Base-by-base conservation (phyloP, 2,797 vertebrate genomes). In the Eidolon dupreanum region DNA sequence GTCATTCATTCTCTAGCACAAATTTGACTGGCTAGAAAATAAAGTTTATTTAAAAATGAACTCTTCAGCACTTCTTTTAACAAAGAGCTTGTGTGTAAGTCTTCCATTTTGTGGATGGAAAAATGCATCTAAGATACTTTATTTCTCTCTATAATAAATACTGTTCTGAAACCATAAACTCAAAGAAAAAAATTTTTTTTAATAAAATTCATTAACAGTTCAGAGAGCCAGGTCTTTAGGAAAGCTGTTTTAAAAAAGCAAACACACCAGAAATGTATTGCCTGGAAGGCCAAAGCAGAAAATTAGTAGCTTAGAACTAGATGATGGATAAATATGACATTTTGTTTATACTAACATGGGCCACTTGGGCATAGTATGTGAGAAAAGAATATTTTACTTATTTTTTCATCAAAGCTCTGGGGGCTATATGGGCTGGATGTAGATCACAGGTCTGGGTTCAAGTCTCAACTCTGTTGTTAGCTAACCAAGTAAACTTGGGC, bases 41-140 rank as follows among this genome's bases (percentile, higher is more conserved):
- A 59, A 98, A 97, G 75, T 90, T 98, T 94, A 33, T 81, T 97
- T 97, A 96, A 97, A 98, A 98, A 97, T 88, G 97, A 97, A 95
- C 31, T 92, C 55, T 96, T 97, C n/a, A 74, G 59, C 88, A 96
- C 86, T 96, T 96, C 93, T 96, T 97, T 88, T 94, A 97, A 93
- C 46, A 86, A 96, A 96, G 3, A 96, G 66, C 16, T 13, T 0
- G 55, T 77, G 51, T 20, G 4, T 91, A 96, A 92, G 0, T 88
- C 43, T 87, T 96, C 82, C 95, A 79, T 75, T 97, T 90, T 90
- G 81, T 97, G 65, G 97, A 57, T 20, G 53, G 90, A 94, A 98
- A 95, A 97, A 96, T n/a, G 46, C 19, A 74, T 43, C 46, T 86
- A 96, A 86, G 63, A 89, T 38, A 78, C 38, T 90, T 91, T 86